Evolutionary conservation across 1,140 invertebrate genomes (phyloP), one percentile per base, ranked within the genome.

Genomic region (Zelostemma sp.): DNA sequence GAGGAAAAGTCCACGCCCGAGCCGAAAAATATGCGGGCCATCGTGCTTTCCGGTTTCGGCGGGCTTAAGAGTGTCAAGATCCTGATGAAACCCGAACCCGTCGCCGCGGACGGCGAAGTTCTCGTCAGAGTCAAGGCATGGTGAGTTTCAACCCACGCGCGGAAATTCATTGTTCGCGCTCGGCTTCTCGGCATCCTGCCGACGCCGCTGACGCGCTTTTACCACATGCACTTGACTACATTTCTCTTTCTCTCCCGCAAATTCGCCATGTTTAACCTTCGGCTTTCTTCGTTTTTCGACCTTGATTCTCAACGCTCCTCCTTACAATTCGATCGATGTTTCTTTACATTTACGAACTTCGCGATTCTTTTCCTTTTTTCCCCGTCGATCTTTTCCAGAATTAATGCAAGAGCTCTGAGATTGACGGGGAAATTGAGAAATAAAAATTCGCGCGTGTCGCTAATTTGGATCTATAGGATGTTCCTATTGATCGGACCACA

Each of bases 11-110:
- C 86, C 67, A 88, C 88, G 53, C 80, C 83, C 54, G 86, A 88
- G 68, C 88, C 90, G 57, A 93, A 93, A 83, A 92, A 95, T 84
- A 94, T 95, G 93, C 88, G 91, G 83, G 91, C 91, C 64, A 90
- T 96, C 63, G 91, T 95, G 63, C 87, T 95, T 55, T 92, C 90
- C 49, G 90, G 92, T 73, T 95, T 95, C 83, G 94, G 94, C 17
- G 93, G 93, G 18, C 87, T 94, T 46, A 95, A 95, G 81, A 91
- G 91, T 81, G 90, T 95, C 74, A 95, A 95, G 85, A 90, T 92
- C 48, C 87, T 91, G 71, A 92, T 90, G 81, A 93, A 93, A 79
- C 91, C 92, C 9, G 92, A 94, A 80, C 91, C 93, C 5, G 88
- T 88, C 18, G 82, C 90, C 12, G 88, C 79, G 56, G 92, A 94